Base-by-base conservation (phyloP, 2,797 vertebrate genomes). In the Echiichthys vipera region DNA sequence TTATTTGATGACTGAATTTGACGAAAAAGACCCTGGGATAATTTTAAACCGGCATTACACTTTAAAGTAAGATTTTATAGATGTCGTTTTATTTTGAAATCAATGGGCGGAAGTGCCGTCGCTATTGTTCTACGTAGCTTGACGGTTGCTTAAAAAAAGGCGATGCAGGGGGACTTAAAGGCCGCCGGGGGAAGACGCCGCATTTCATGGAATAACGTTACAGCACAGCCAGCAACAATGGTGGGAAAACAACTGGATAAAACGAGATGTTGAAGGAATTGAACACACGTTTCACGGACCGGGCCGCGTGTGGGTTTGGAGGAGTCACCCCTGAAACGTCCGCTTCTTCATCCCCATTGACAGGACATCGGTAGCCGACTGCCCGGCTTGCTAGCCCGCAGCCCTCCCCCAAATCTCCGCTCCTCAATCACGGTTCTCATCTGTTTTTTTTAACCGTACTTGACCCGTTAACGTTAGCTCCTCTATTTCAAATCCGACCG, bases 361-460 rank as follows among this genome's bases (percentile, higher is more conserved):
- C 73, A 20, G 85, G 80, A 73, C 80, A 55, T 61, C 71, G 83
- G 80, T 78, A 83, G 81, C 83, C 69, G 71, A 49, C 62, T 47
- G 54, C 61, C 86, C 86, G 83, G 84, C 77, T 83, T 77, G 89
- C 89, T 87, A 90, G 55, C 85, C 82, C 73, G 68, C 81, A 66
- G 83, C 81, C 78, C 73, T 80, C 47, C 40, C 65, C 36, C 58
- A 80, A 87, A 83, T 73, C 76, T 78, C 70, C 39, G 81, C 79
- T 65, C 49, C 67, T 17, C 50, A 84, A 49, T 80, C 76, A 57
- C 77, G 65, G 80, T 77, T 59, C 58, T 71, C 32, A 22, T 67
- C 51, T 25, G 18, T 37, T 53, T 63, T 59, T 55, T 40, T 29
- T 71, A n/a, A n/a, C n/a, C n/a, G n/a, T n/a, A n/a, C n/a, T n/a